Evolutionary conservation across 2,888 invertebrate species (phyloP), one percentile per base, ranked within the genome.

Genomic region (Archaeoteleia sp.): DNA sequence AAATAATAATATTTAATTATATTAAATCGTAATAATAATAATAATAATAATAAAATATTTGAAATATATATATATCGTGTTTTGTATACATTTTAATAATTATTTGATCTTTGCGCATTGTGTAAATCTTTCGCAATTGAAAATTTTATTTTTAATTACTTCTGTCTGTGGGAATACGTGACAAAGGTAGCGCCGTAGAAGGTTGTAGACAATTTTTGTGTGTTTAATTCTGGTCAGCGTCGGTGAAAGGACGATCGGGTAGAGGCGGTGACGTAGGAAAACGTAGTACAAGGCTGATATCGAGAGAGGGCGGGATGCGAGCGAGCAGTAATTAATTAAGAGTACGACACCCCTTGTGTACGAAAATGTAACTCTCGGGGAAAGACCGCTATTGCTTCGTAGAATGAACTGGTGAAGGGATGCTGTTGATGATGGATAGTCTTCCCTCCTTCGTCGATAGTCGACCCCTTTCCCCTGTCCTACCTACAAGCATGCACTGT

Each of bases 251-350:
- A 39, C 37, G 60, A 37, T 53, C 54, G 42, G 37, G 46, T 54
- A 57, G 40, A 67, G 60, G 51, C 54, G 67, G 67, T 60, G 49
- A 67, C 67, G 37, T 23, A 29, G 54, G 35, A 42, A 67, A 40
- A 54, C 53, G 45, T 42, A 43, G 57, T 37, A 25, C 48, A 20
- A 8, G 37, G 37, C 37, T 48, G 55, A 53, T 65, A 69, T 69
- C 57, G 69, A 53, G 57, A 57, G 51, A 39, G 60, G 53, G 57
- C 66, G 60, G n/a, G 63, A 63, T 45, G 48, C 60, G 48, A 25
- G 54, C 54, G 49, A 49, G 54, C 58, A 61, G 68, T 78, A 78
- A 79, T 79, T 79, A 80, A 80, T 79, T 79, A 79, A 77, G 75
- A 76, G 76, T 58, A 73, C 71, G 70, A 62, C 53, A 69, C 57